Evolutionary conservation across 2,113 vertebrate genomes (phyloP).

Genomic region (Tragelaphus imberbis): DNA sequence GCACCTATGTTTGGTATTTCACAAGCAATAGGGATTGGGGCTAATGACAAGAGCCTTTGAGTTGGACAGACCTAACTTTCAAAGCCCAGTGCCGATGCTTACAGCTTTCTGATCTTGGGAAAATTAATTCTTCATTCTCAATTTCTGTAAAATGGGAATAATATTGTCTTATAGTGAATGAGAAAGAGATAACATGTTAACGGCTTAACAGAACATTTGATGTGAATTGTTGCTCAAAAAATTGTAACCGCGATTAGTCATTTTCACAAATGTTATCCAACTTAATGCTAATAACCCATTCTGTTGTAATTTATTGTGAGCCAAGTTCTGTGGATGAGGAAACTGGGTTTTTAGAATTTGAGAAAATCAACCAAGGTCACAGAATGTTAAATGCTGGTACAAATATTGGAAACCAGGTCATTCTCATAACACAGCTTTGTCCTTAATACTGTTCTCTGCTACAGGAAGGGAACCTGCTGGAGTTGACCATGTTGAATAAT

Average conservation of each 20-base stretch:
- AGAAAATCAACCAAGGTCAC: background rate
- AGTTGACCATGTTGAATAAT: background rate
- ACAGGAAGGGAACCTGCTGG: background rate
- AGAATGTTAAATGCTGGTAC: background rate
- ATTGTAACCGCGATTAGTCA: background rate
- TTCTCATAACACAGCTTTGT: background rate
- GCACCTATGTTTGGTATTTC: background rate
- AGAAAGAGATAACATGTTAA: background rate
- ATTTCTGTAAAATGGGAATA: background rate
- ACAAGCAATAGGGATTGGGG: background rate
- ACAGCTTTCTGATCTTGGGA: background rate
- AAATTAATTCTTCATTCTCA: background rate
- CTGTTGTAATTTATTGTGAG: background rate
- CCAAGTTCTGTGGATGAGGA: background rate
- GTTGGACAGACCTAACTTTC: background rate
- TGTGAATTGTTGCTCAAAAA: background rate
- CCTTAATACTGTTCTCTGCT: background rate
- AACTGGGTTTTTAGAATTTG: background rate
- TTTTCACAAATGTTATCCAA: background rate
- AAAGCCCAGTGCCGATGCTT: background rate
- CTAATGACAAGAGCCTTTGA: background rate
- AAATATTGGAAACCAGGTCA: background rate
- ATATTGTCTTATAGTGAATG: background rate
- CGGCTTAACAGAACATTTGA: background rate
- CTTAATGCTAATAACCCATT: background rate